Evolutionary conservation across 2,797 vertebrate genomes (phyloP), one percentile per base, ranked within the genome.

Genomic region (Cottoperca gobio): DNA sequence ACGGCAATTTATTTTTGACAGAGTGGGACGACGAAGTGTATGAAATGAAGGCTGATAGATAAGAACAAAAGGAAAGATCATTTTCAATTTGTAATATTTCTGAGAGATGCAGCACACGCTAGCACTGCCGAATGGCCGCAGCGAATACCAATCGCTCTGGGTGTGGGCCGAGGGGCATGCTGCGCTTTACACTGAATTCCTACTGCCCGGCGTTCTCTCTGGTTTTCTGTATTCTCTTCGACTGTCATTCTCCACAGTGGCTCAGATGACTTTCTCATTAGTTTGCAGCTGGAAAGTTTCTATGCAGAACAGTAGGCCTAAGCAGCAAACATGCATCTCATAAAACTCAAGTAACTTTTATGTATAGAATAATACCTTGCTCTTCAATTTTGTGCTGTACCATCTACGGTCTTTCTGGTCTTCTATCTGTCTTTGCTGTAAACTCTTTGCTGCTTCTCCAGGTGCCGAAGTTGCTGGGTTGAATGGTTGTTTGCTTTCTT

Each of bases 1-100:
- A 81, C 62, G 66, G 82, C 89, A 89, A 92, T 94, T 94, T 94
- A 88, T 93, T 93, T 45, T 90, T 49, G 74, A 52, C 23, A 40
- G 83, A 88, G 86, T 80, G 82, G 78, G 82, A 58, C 73, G 83
- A 78, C 78, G 8, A 83, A 89, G 83, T 68, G 69, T 80, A 58
- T 70, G 71, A 86, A 92, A 90, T 83, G 87, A 86, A 76, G 80
- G 78, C 82, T 91, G 88, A 91, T 86, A 79, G 87, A 94, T 92
- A 91, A 92, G 92, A 93, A 89, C 86, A 87, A 83, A 69, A 52
- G 78, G 70, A 88, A 82, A 84, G 85, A 90, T 81, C 81, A 83
- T 90, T 92, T 91, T 89, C 80, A 79, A 77, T 89, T 92, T 82
- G 79, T 88, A 83, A 90, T 89, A 89, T 82, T 84, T 61, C 78